Base-by-base conservation (phyloP, 2,797 vertebrate species). In the Pelobates cultripes region DNA sequence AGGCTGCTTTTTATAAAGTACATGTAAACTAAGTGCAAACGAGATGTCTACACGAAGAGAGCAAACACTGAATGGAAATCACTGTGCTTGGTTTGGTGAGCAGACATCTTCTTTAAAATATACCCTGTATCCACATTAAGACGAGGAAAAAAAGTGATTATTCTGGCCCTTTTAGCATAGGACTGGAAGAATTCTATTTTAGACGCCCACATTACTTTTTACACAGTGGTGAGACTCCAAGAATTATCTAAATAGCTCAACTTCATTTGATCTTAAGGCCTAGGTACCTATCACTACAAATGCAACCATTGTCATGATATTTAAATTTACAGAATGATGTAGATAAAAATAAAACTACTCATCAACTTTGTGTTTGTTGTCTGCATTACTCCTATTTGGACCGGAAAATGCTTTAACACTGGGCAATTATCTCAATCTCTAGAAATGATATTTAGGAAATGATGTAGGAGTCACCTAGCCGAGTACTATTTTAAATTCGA, bases 1-100 rank as follows among this genome's bases (percentile, higher is more conserved):
- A 90, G 90, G 88, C 90, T 88, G 88, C 82, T 51, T 91, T 92
- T 92, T 87, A 96, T 94, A 94, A 96, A 96, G 96, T 96, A 95
- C 96, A 97, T 99, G 97, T 99, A 99, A 99, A 98, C 97, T 98
- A 99, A 99, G 97, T 99, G 97, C 97, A 99, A 98, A 94, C 94
- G 96, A 95, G 95, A 96, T 95, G 96, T 91, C 96, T 95, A 91
- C 91, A 90, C 88, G 88, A 94, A 90, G 89, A 91, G 92, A 92
- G 93, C 92, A 89, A 91, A 89, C 85, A 88, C 78, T 78, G 86
- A 89, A 87, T 86, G 90, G 87, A 76, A 89, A 89, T 61, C 90
- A 92, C 94, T 89, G 88, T 89, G 94, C 94, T 94, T 91, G 81
- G 64, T 90, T 88, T 89, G 94, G 90, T 92, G 95, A 95, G 95